Base-by-base conservation (phyloP, 2,888 invertebrate species). In the Ormyrus labotus region DNA sequence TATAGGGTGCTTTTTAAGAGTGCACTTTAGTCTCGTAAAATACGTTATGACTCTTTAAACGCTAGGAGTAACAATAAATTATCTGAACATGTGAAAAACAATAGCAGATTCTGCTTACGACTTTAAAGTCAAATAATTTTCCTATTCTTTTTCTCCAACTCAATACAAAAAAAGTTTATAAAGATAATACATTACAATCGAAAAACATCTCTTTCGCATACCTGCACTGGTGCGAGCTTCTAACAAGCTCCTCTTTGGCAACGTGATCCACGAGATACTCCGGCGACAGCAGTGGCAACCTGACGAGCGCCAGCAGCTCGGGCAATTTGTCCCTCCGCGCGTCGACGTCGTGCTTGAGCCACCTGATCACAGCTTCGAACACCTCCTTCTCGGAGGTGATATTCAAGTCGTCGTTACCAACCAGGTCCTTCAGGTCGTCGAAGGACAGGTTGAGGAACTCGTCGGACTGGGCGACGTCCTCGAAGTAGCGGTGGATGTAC, bases 261-360 rank as follows among this genome's bases (percentile, higher is more conserved):
- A 97, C 96, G 74, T 94, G 91, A 91, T 97, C 96, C 4, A 96
- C 95, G 68, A 97, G 92, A 90, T 95, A 97, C 85, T 96, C 94
- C 0, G 97, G 96, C 3, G 95, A 94, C 4, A 97, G 92, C 61
- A 97, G 91, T 0, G 97, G 97, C 87, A 97, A 92, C 51, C 97
- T 93, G 0, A 97, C 96, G 84, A 94, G 92, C 7, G 95, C 92
- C 83, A 97, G 91, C 34, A 97, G 92, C 86, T 94, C 93, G 0
- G 96, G 94, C 80, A 96, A 91, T 85, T 92, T 89, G 7, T 92
- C 89, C 53, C 92, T 91, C 71, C 96, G 92, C 19, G 91, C 90
- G 3, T 93, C 93, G 55, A 91, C 90, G 63, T 94, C 94, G 84
- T 93, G 93, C 87, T 95, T 95, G 6, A 94, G 93, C 97, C 97